Evolutionary conservation across 2,888 invertebrate species (phyloP).

Genomic region (Acrobasis consociella): DNA sequence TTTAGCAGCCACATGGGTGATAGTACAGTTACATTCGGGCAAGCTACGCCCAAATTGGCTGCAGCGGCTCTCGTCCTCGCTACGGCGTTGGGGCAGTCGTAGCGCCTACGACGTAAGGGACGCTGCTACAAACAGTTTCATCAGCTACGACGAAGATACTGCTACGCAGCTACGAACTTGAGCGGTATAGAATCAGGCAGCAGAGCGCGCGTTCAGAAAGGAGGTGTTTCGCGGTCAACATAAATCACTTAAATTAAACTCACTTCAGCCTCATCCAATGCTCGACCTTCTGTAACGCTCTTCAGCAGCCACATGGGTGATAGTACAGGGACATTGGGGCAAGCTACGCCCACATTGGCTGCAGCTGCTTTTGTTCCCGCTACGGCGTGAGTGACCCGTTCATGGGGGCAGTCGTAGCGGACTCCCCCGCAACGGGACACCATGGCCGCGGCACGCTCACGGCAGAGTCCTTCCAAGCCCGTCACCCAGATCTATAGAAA

Average conservation of each 20-base stretch:
- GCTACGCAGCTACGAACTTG: not conserved
- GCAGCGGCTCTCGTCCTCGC: not conserved
- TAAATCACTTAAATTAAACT: constrained; percentile 5
- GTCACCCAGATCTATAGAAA: constrained; percentile 64
- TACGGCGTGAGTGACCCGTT: constrained; percentile 90
- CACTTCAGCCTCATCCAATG: constrained; percentile 60
- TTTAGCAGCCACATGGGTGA: constrained; percentile 28
- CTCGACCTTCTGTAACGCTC: constrained; percentile 82
- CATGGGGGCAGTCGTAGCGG: constrained; percentile 88
- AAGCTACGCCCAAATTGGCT: not conserved
- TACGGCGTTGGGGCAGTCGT: not conserved
- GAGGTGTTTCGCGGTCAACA: not conserved
- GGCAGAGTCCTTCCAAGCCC: constrained; percentile 58
- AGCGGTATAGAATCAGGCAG: not conserved
- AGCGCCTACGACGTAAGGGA: not conserved
- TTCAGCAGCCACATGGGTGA: constrained; percentile 28
- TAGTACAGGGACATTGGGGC: constrained; percentile 31
- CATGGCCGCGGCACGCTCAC: constrained; percentile 63
- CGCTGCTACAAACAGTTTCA: not conserved
- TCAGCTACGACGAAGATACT: not conserved
- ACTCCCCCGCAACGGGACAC: constrained; percentile 89
- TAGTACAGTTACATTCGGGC: constrained; percentile 31
- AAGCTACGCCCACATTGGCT: constrained; percentile 28
- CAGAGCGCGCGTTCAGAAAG: not conserved
- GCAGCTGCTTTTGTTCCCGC: constrained; percentile 79